A percentile compares a stretch with the other conserved stretches of the same genome.
Evolutionary conservation across 2,888 invertebrate species (phyloP).

Genomic region (Chymomyza procnemis): DNA sequence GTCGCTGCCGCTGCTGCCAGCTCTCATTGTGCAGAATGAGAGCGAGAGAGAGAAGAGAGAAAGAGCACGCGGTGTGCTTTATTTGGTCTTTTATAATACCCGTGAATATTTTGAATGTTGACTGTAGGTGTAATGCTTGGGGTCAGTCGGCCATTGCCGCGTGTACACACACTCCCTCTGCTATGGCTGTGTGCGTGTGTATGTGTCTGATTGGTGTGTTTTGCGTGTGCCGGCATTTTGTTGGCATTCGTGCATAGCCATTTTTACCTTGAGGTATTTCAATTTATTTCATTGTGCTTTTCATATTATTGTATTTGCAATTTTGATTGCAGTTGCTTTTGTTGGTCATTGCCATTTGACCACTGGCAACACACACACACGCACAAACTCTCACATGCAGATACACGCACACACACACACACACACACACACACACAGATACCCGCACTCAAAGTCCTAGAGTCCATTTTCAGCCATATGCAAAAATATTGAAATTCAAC

Average conservation of each 20-base stretch:
- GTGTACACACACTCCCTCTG: constrained; percentile 3
- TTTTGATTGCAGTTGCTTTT: constrained; percentile 69
- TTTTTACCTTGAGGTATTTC: constrained; percentile 73
- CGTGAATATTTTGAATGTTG: constrained; percentile 41
- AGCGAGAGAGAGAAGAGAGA: too few relatives aligned
- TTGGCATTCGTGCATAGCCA: constrained; percentile 35
- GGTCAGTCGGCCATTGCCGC: neutral
- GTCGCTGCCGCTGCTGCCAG: constrained; percentile 28
- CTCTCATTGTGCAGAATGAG: too few relatives aligned
- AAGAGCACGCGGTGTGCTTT: constrained; percentile 20
- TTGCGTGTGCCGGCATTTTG: constrained; percentile 22
- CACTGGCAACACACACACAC: constrained; percentile 27
- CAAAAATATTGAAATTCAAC: constrained; percentile 48
- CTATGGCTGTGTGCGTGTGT: constrained; percentile 15
- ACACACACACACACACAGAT: neutral
- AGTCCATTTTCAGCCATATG: constrained; percentile 42
- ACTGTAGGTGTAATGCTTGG: constrained; percentile 19
- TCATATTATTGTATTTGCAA: constrained; percentile 73
- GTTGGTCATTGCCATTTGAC: constrained; percentile 36
- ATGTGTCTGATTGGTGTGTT: constrained; percentile 12
- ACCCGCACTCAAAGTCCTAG: neutral
- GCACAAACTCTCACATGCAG: neutral
- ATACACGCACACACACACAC: neutral
- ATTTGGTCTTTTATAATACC: constrained; percentile 16
- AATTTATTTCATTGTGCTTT: constrained; percentile 74